Conservation (phyloP, 2,113 vertebrate genomes). For the Tapirus terrestris region DNA sequence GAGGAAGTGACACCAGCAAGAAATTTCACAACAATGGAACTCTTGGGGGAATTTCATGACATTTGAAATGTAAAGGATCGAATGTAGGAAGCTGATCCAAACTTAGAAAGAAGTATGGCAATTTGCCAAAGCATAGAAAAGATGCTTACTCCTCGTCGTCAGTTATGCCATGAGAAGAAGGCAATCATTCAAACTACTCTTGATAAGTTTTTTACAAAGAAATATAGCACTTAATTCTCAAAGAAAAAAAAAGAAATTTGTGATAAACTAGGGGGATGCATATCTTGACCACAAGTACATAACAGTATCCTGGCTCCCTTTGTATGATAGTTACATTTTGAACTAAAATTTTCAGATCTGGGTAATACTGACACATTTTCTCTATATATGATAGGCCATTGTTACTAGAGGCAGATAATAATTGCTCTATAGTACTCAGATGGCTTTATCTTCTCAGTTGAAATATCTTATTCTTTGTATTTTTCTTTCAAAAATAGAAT, state of each 20-base stretch:
- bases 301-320: background rate
- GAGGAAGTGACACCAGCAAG: no score
- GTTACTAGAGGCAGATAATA: background rate
- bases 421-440: background rate
- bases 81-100: no score
- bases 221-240: no score
- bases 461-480: conserved; percentile 1
- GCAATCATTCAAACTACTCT: no score
- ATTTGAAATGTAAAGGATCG: no score
- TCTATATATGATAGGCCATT: background rate
- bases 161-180: no score
- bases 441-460: background rate
- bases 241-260: background rate
- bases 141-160: no score
- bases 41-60: no score
- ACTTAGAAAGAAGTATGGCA: no score
- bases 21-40: no score
- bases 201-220: no score
- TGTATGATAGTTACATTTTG: background rate
- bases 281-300: background rate
- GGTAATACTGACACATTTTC: background rate
- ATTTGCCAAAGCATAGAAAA: no score
- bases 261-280: background rate
- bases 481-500: background rate
- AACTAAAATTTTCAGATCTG: conserved; percentile 8